Evolutionary conservation across 2,797 vertebrate genomes (phyloP), one percentile per base, ranked within the genome.

Genomic region (Yasuhikotakia modesta): DNA sequence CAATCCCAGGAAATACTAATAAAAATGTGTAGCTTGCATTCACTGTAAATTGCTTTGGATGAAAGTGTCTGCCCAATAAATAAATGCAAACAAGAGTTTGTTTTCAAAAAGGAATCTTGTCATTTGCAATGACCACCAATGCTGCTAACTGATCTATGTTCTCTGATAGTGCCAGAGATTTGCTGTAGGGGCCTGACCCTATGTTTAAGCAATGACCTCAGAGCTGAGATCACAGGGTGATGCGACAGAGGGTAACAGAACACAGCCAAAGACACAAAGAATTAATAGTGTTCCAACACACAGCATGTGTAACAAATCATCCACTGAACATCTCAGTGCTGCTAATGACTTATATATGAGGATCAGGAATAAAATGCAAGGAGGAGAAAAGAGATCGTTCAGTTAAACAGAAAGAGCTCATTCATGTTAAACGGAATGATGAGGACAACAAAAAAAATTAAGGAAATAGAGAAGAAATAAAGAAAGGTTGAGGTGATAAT

Each of bases 221-320:
- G 32, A 63, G 32, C 45, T 30, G 46, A 55, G 13, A 73, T 32
- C 6, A 3, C 52, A 67, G 52, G 27, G 21, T 50, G 55, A 66
- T 35, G 30, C 27, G 48, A 65, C 46, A 52, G 63, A 48, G 69
- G 27, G 46, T 45, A 57, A 21, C 79, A 72, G 85, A 82, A 85
- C 83, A 87, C 84, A 85, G 87, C 87, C 87, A 89, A 83, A 82
- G 81, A 79, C 84, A 87, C 89, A 81, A 79, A 89, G 85, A 89
- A 89, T 90, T 90, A 89, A 89, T 88, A 86, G 32, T 73, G 73
- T 85, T 87, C 84, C 87, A 86, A 88, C 87, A 82, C 81, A 70
- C 84, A 43, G 8, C 81, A 85, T 82, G 81, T 69, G 81, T 83
- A 81, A 86, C 84, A 89, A 90, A 89, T 84, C 75, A 81, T 83